Base-by-base conservation (phyloP, 2,797 vertebrate genomes). In the Australoheros facetus region DNA sequence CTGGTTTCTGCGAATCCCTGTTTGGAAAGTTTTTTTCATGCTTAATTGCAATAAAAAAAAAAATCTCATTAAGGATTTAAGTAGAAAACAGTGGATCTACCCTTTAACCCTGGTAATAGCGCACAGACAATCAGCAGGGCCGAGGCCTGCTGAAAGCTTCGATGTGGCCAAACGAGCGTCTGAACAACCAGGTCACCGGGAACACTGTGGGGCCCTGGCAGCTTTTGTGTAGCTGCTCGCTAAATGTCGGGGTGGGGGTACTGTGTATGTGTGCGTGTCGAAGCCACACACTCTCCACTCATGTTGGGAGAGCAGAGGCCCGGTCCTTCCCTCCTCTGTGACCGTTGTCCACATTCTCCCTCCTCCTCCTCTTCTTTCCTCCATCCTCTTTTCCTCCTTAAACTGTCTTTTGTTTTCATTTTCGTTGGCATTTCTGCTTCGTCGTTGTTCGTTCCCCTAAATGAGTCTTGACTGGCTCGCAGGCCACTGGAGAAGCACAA, bases 391-490 rank as follows among this genome's bases (percentile, higher is more conserved):
- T 92, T 90, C 88, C 90, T 93, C 93, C 89, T 94, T 93, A 93
- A 95, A 94, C 85, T 93, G 71, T 94, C 89, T 88, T 90, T 94
- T 94, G 93, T 96, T 96, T 95, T 94, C 94, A 95, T 96, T 92
- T 97, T 95, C 75, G 75, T 85, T 96, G 96, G 97, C 95, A 95
- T 97, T 96, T 97, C 96, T 94, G 95, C 94, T 95, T 95, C 87
- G 77, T 96, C 96, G 91, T 97, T 96, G 96, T 96, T 94, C 92
- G 92, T 95, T 91, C 93, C 96, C 93, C 96, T 96, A 98, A 98
- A 98, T 97, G 96, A 97, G 96, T 97, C 97, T 96, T 98, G 97
- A 98, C 97, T 97, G 96, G 96, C 95, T 97, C 92, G 96, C 95
- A 96, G 97, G 96, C 96, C 95, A 96, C 93, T 98, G 97, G 96